These are phyloP conservation scores for Aethes cnicana DNA, from an alignment of 2,888 invertebrate genomes.

Conservation along the genomic window DNA sequence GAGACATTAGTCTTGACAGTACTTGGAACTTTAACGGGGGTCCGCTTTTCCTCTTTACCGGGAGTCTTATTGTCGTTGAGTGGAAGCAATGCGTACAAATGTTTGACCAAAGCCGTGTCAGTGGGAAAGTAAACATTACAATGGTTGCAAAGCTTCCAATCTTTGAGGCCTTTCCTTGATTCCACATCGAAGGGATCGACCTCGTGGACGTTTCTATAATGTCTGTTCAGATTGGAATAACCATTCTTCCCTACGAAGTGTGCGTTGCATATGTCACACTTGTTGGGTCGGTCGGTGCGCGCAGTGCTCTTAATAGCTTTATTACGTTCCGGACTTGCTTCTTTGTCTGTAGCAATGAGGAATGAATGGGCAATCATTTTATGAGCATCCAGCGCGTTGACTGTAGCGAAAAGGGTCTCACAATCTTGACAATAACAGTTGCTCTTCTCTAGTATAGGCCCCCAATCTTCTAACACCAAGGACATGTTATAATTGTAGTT, in stretches of 20 bases:
- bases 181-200: neutral
- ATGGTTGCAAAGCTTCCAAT: slow-evolving; percentile 47
- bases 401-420: slow-evolving; percentile 51
- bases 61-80: slow-evolving; percentile 31
- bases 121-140: slow-evolving; percentile 48
- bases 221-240: slow-evolving; percentile 1
- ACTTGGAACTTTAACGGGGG: slow-evolving; percentile 20
- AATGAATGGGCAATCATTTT: slow-evolving; percentile 55
- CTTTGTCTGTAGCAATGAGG: slow-evolving; percentile 40
- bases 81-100: slow-evolving; percentile 50
- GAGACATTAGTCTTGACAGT: slow-evolving; percentile 13
- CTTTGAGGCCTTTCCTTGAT: neutral
- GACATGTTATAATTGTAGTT: slow-evolving; percentile 23
- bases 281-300: slow-evolving; percentile 19
- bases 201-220: slow-evolving; percentile 11
- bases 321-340: slow-evolving; percentile 26
- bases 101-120: slow-evolving; percentile 47
- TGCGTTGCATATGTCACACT: slow-evolving; percentile 27
- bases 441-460: slow-evolving; percentile 36
- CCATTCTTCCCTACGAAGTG: neutral
- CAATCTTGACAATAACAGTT: slow-evolving; percentile 48
- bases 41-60: slow-evolving; percentile 2
- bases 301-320: slow-evolving; percentile 37
- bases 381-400: slow-evolving; percentile 52
- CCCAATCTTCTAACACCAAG: slow-evolving; percentile 51